A percentile compares a stretch with the other conserved stretches of the same genome.
Evolutionary conservation across 2,113 vertebrate species (phyloP).

Genomic region (Antennarius striatus): DNA sequence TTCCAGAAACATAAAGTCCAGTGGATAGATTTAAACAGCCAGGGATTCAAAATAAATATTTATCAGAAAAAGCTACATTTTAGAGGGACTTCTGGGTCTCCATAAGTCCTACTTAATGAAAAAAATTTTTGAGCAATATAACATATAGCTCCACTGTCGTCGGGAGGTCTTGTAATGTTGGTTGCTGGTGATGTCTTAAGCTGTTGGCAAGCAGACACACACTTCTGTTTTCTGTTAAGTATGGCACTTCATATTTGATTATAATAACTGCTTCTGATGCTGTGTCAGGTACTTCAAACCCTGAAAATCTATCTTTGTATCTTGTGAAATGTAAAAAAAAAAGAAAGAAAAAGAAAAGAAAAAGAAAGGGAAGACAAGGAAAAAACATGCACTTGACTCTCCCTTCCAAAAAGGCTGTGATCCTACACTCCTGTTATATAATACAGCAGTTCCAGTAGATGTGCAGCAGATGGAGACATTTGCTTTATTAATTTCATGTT

Average conservation of each 20-base stretch:
- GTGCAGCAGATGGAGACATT: constrained; percentile 73
- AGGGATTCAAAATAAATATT: too few species aligned
- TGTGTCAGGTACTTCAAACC: neutral
- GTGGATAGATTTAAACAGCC: too few species aligned
- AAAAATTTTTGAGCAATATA: neutral
- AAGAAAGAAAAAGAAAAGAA: neutral
- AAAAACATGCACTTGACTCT: neutral
- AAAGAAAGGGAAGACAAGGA: constrained; percentile 4
- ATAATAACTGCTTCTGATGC: neutral
- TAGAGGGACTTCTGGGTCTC: too few species aligned
- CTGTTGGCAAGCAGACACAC: neutral
- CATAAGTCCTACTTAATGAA: too few species aligned
- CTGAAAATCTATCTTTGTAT: neutral
- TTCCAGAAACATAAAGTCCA: too few species aligned
- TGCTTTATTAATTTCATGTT: constrained; percentile 30
- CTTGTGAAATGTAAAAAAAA: neutral
- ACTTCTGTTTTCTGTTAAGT: too few species aligned
- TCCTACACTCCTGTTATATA: constrained; percentile 20
- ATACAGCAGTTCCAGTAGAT: constrained; percentile 29
- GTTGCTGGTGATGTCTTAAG: neutral
- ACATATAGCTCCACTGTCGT: neutral
- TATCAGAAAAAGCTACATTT: too few species aligned
- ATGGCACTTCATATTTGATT: neutral
- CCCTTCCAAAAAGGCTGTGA: neutral
- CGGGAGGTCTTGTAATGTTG: too few species aligned